Base-by-base conservation (phyloP, 2,797 vertebrate genomes). In the Acanthurus tractus region DNA sequence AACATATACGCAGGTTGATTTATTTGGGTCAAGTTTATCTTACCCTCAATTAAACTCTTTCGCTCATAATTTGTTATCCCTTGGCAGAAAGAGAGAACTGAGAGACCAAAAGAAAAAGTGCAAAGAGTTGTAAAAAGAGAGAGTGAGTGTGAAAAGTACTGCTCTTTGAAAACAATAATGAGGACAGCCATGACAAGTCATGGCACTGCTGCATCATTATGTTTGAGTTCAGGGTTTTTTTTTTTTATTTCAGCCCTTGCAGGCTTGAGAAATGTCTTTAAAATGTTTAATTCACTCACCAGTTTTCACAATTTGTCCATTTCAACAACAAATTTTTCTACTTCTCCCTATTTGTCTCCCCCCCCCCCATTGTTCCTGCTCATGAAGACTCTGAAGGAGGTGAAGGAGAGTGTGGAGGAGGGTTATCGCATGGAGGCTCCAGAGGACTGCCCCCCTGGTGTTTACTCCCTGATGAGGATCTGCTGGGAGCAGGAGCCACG, bases 391-490 rank as follows among this genome's bases (percentile, higher is more conserved):
- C 86, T 98, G 86, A 94, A 91, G 70, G 96, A 97, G 38, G 96
- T 98, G 78, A 94, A 93, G 0, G 95, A 96, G 75, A 82, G 58
- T 1, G 94, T 98, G 90, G 95, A 96, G 82, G 92, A 87, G 52
- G 97, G 97, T 0, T 97, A 97, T 88, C 96, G 96, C 63, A 97
- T 98, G 97, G 96, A 96, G 49, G 38, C 95, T 58, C 97, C 97
- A 0, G 97, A 97, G 23, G 92, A 95, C 64, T 97, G 97, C 80
- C 96, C 94, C 0, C 88, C 94, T 0, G 17, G 81, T 0, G 2
- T 97, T 83, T 97, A 96, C 29, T n/a, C 84, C n/a, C 82, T 98
- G 49, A 98, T 99, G 97, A 94, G 18, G 82, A 82, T 93, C 81
- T 99, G 97, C 95, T 98, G 97, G 97, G 96, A 97, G 53, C 63